phyloP scores from a whole-genome alignment of 1,140 invertebrate genomes.

The Onthophagus taurus region DNA sequence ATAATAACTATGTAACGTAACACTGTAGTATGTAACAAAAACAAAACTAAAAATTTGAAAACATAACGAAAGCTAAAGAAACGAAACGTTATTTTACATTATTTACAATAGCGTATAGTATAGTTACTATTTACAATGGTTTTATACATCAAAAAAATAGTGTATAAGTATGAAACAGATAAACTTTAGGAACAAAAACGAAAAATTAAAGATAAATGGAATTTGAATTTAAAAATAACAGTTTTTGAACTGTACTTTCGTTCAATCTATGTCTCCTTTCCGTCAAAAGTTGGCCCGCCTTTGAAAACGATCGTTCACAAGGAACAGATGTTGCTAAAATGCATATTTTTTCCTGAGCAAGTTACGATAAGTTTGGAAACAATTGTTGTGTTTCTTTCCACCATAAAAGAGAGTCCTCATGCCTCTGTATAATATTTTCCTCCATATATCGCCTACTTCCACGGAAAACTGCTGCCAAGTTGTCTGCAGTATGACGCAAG shows the following conservation, averaged over 20 bases:
- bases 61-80: too few species aligned
- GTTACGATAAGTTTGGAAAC: neutral
- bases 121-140: too few species aligned
- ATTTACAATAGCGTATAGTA: too few species aligned
- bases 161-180: too few species aligned
- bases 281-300: neutral
- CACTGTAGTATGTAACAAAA: too few species aligned
- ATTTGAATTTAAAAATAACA: conserved; percentile 16
- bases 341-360: neutral
- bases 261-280: conserved; percentile 9
- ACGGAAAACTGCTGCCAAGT: neutral
- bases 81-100: too few species aligned
- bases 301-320: conserved; percentile 15
- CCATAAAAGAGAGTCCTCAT: neutral
- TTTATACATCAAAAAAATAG: too few species aligned
- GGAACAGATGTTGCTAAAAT: conserved; percentile 9
- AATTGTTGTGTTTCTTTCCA: neutral
- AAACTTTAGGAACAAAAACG: too few species aligned
- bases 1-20: too few species aligned
- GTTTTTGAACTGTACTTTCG: neutral
- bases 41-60: too few species aligned
- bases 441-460: neutral
- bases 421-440: neutral
- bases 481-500: neutral
- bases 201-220: too few species aligned